phyloP scores from a whole-genome alignment of 92 coral and sea anemone genomes.

The Zoanthus gigantus region DNA sequence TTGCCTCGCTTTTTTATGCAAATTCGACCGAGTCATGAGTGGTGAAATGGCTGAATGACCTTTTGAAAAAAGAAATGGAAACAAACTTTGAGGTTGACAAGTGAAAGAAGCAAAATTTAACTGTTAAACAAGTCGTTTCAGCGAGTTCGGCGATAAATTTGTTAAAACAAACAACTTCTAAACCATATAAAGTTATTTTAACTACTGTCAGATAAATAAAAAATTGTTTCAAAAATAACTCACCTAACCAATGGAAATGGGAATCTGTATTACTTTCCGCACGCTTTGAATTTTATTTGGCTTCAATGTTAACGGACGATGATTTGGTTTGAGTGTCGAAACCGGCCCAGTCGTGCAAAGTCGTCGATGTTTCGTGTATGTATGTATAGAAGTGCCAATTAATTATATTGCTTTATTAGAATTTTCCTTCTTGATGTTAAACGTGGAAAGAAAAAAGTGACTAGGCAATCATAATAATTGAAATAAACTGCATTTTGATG shows the following conservation, averaged over 20 bases:
- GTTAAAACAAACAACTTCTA: constrained; percentile 31
- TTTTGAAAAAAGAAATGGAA: constrained; percentile 23
- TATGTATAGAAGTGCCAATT: not conserved
- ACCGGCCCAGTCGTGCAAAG: constrained; percentile 14
- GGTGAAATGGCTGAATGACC: constrained; percentile 33
- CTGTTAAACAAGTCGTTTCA: constrained; percentile 17
- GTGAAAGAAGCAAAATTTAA: not conserved
- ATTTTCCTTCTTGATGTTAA: not conserved
- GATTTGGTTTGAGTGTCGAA: not conserved
- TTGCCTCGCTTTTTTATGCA: constrained; percentile 29
- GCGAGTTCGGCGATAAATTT: constrained; percentile 19
- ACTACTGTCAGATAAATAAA: constrained; percentile 11
- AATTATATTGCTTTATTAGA: constrained; percentile 9
- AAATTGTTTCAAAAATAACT: constrained; percentile 15
- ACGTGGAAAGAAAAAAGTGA: not conserved
- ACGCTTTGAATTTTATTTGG: not conserved
- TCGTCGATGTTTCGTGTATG: constrained; percentile 13
- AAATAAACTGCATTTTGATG: not conserved
- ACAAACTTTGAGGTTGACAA: constrained; percentile 16
- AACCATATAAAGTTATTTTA: constrained; percentile 14
- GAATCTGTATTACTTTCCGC: not conserved
- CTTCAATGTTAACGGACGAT: not conserved
- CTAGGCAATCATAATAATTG: not conserved
- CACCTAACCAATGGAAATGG: not conserved
- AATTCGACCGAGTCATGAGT: constrained; percentile 19